Base-by-base conservation (phyloP, 2,888 invertebrate genomes). In the Phragmatobia fuliginosa region DNA sequence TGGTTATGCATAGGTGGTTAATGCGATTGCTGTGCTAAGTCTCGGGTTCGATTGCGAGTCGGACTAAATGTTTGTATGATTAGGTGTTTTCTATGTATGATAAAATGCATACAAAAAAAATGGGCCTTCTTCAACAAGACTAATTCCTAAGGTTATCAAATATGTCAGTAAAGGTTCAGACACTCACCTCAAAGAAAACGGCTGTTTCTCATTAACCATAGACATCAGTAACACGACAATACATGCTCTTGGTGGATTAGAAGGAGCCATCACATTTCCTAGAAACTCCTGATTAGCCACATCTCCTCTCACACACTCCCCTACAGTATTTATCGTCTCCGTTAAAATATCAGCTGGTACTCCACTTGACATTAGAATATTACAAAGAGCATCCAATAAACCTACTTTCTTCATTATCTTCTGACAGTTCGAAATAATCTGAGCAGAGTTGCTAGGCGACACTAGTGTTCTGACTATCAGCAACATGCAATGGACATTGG, bases 141-240 rank as follows among this genome's bases (percentile, higher is more conserved):
- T n/a, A n/a, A n/a, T n/a, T n/a, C n/a, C n/a, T n/a, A n/a, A n/a
- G n/a, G n/a, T n/a, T n/a, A n/a, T n/a, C n/a, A n/a, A n/a, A n/a
- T n/a, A n/a, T n/a, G n/a, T n/a, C n/a, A n/a, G n/a, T n/a, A n/a
- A n/a, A n/a, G n/a, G n/a, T n/a, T n/a, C n/a, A n/a, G n/a, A 45
- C 59, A 68, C 79, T 87, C 70, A 95, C 95, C 95, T 92, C 56
- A 96, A 87, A 7, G 95, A 94, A 88, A 99, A 98, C 0, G 99
- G 98, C 89, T 99, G 99, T 86, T 99, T 99, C 89, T 99, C 99
- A 90, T 99, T 99, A 10, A 99, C 98, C 99, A 99, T 99, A 0
- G 99, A 99, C 98, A 99, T 98, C 14, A 99, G 94, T 11, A 99
- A 95, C 60, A 99, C 98, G 0, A 99, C 98, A 67, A 99, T 97